Percentiles rank a stretch among this genome's conserved stretches.
These are phyloP conservation scores for Cydia strobilella DNA, from an alignment of 1,140 invertebrate genomes.

Conservation along the genomic window DNA sequence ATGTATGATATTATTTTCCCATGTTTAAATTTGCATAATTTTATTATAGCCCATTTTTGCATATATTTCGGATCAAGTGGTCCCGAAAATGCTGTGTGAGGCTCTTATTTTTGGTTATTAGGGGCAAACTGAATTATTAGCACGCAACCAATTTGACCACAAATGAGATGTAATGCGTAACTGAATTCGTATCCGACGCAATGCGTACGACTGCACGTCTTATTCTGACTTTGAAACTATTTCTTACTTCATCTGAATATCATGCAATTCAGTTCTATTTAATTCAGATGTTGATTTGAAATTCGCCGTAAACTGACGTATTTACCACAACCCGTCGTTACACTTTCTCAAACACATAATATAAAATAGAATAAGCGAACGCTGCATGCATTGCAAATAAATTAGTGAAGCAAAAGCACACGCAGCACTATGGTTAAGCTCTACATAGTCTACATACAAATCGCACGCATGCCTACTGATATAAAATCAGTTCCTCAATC, in stretches of 20 bases:
- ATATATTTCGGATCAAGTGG: background rate
- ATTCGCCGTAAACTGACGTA: background rate
- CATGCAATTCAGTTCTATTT: background rate
- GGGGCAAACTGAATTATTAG: constrained; percentile 11
- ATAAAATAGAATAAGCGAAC: too few relatives aligned
- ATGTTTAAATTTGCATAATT: background rate
- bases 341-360: too few relatives aligned
- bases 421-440: too few relatives aligned
- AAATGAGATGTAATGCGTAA: constrained; percentile 28
- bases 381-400: too few relatives aligned
- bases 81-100: background rate
- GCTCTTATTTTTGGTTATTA: background rate
- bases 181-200: constrained; percentile 20
- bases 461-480: background rate
- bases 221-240: background rate
- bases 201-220: background rate
- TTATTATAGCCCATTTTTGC: background rate
- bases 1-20: constrained; percentile 4
- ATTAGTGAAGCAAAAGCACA: too few relatives aligned
- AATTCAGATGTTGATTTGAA: background rate
- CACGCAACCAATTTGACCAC: constrained; percentile 16
- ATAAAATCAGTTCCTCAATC: too few relatives aligned
- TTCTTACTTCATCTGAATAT: too few relatives aligned
- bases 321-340: too few relatives aligned
- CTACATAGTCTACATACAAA: background rate